Percentiles rank a stretch among this genome's conserved stretches.
phyloP scores from a whole-genome alignment of 2,797 vertebrate species.

The Hemibagrus guttatus region DNA sequence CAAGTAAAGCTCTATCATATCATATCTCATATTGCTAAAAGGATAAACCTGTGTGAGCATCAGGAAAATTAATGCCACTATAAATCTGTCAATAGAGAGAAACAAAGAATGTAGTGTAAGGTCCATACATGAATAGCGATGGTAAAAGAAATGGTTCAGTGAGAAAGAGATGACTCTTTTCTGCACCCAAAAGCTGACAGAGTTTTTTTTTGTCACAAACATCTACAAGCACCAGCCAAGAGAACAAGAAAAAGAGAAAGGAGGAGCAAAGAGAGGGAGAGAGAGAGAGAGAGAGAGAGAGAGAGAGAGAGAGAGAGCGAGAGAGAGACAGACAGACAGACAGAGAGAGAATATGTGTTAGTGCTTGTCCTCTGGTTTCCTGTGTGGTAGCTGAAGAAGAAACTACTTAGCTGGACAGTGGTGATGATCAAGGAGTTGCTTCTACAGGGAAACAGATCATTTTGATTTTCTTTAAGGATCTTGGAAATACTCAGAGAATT shows the following conservation, averaged over 20 bases:
- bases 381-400: conserved; percentile 27
- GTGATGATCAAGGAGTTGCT: conserved; percentile 16
- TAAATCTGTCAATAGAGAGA: neutral
- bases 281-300: neutral
- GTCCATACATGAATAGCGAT: conserved; percentile 51
- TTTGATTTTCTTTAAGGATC: conserved; percentile 7
- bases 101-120: conserved; percentile 29
- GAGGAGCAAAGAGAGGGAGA: neutral
- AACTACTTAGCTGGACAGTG: conserved; percentile 8
- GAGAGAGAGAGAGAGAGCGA: neutral
- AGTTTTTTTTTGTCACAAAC: conserved; percentile 57
- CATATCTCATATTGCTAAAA: neutral
- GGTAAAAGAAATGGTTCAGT: conserved; percentile 52
- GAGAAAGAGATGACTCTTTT: conserved; percentile 49
- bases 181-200: conserved; percentile 50
- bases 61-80: neutral
- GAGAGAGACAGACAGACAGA: neutral
- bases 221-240: conserved; percentile 48
- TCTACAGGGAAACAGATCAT: conserved; percentile 13
- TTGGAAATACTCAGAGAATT: neutral
- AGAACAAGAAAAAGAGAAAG: neutral
- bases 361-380: conserved; percentile 25
- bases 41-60: neutral
- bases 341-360: neutral
- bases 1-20: neutral